phyloP scores from a whole-genome alignment of 2,113 vertebrate genomes.

The Leucopsar rothschildi region DNA sequence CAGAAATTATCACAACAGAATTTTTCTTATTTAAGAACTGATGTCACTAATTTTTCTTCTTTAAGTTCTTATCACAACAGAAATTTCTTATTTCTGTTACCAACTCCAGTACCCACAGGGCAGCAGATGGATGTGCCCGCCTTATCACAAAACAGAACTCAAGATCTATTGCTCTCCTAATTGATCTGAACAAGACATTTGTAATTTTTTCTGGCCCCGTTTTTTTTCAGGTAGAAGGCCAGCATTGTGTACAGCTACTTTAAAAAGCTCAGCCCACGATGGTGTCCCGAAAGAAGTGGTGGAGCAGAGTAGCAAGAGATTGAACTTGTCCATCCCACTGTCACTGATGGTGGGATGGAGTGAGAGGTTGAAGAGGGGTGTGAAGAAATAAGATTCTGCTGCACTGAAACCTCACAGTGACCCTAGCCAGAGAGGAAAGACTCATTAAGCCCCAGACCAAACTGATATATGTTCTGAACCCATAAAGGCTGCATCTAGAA shows the following conservation, averaged over 20 bases:
- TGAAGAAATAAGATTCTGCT: background rate
- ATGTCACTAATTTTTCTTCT: no score
- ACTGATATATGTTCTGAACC: rapidly evolving
- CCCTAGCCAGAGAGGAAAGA: background rate
- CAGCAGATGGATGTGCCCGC: background rate
- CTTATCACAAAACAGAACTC: background rate
- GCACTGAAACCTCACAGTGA: background rate
- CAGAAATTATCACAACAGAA: no score
- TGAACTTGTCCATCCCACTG: background rate
- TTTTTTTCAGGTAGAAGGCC: background rate
- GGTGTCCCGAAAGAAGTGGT: background rate
- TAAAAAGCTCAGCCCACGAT: background rate
- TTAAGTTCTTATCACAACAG: no score
- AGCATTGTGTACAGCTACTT: background rate
- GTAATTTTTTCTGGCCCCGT: background rate
- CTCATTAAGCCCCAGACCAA: background rate
- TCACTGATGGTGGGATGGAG: background rate
- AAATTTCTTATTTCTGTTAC: background rate
- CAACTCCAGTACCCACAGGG: background rate
- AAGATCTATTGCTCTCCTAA: background rate
- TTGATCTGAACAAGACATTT: background rate
- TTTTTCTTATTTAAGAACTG: no score
- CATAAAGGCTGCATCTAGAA: background rate
- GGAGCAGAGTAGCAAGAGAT: background rate
- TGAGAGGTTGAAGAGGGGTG: background rate